phyloP scores from a whole-genome alignment of 2,797 vertebrate genomes.

The Cossypha dichroa region DNA sequence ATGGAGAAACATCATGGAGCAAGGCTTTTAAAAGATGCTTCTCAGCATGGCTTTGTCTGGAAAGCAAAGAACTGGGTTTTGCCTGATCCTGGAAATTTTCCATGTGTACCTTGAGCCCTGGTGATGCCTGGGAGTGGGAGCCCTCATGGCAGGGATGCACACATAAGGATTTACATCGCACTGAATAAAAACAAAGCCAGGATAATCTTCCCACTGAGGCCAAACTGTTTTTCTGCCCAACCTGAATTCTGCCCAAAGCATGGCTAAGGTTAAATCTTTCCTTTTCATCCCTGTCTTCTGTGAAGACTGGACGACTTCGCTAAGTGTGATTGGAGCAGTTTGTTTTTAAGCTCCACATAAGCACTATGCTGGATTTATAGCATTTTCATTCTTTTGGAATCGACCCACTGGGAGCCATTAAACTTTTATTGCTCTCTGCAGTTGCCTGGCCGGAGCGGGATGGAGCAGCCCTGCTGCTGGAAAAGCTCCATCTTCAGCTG shows the following conservation, averaged over 20 bases:
- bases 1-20: neutral
- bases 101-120: neutral
- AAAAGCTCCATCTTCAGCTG: conserved; percentile 55
- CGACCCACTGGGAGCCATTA: conserved; percentile 82
- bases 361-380: conserved; percentile 79
- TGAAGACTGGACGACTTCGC: conserved; percentile 70
- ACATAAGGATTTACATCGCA: neutral
- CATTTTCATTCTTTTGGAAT: conserved; percentile 80
- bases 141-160: neutral
- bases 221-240: neutral
- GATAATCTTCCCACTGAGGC: conserved; percentile 2
- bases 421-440: conserved; percentile 82
- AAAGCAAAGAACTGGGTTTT: neutral
- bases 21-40: neutral
- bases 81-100: neutral
- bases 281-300: conserved; percentile 50
- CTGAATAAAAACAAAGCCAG: neutral
- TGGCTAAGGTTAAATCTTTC: conserved; percentile 63
- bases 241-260: conserved; percentile 41
- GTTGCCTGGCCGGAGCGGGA: conserved; percentile 76
- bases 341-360: conserved; percentile 84
- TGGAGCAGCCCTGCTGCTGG: conserved; percentile 50
- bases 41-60: neutral
- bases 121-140: neutral
- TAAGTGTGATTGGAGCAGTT: conserved; percentile 82